These are phyloP conservation scores for Catagonus wagneri DNA, from an alignment of 2,113 vertebrate genomes.

Conservation along the genomic window DNA sequence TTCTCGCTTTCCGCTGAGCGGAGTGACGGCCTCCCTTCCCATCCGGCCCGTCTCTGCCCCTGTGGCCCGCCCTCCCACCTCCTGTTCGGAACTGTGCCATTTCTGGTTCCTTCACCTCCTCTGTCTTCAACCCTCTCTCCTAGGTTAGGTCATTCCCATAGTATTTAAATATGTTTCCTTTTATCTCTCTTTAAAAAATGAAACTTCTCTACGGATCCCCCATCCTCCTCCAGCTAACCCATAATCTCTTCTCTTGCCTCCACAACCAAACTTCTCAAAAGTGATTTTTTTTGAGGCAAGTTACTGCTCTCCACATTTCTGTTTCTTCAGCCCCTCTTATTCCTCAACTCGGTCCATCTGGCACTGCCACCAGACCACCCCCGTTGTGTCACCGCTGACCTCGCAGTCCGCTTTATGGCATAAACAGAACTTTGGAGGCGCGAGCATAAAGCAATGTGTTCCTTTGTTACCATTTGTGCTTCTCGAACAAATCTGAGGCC, in stretches of 20 bases:
- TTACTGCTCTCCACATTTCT: neutral
- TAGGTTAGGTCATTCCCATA: neutral
- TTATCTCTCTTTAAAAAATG: neutral
- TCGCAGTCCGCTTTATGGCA: neutral
- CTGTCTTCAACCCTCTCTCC: neutral
- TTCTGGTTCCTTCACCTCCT: conserved; percentile 1
- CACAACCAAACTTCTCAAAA: neutral
- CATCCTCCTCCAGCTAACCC: neutral
- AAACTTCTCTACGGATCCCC: neutral
- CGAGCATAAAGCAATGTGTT: neutral
- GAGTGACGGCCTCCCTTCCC: neutral
- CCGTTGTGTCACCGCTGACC: neutral
- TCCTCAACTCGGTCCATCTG: neutral
- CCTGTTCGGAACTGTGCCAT: neutral
- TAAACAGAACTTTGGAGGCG: neutral
- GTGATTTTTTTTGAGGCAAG: neutral
- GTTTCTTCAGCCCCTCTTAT: neutral
- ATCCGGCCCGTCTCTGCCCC: neutral
- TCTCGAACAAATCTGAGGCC: neutral
- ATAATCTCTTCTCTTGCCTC: neutral
- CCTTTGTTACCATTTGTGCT: neutral
- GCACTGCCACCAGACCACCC: neutral
- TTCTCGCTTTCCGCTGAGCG: neutral
- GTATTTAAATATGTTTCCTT: neutral
- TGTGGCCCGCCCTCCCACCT: no score